These are phyloP conservation scores for Fundulus diaphanus DNA, from an alignment of 2,797 vertebrate genomes.

Conservation along the genomic window DNA sequence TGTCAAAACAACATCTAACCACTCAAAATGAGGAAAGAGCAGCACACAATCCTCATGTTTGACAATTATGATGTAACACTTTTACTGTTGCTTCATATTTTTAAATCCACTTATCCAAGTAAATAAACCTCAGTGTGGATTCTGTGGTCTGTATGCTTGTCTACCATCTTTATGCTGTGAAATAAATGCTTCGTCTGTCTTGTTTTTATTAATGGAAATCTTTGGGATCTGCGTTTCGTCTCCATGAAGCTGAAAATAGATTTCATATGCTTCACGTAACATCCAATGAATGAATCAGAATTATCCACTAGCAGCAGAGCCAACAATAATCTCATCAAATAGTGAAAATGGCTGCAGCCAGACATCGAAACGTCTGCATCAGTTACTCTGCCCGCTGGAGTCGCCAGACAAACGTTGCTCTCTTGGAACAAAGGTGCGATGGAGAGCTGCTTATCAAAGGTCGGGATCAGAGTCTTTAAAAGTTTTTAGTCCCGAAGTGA, in stretches of 20 bases:
- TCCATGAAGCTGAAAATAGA: conserved; percentile 59
- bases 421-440: conserved; percentile 46
- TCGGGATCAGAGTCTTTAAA: conserved; percentile 61
- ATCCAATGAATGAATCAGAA: conserved; percentile 45
- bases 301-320: conserved; percentile 41
- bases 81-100: background rate
- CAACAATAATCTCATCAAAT: conserved; percentile 54
- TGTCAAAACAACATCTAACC: background rate
- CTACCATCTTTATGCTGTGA: background rate
- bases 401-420: conserved; percentile 45
- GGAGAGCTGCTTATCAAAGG: conserved; percentile 63
- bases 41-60: background rate
- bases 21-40: background rate
- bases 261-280: conserved; percentile 52
- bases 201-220: background rate
- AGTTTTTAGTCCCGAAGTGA: conserved; percentile 52
- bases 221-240: conserved; percentile 36
- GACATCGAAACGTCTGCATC: conserved; percentile 77
- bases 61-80: background rate
- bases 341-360: conserved; percentile 67
- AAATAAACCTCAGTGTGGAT: background rate
- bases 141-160: background rate
- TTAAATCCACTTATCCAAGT: background rate
- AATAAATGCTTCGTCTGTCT: background rate
- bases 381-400: conserved; percentile 64